phyloP scores from a whole-genome alignment of 1,140 invertebrate genomes.

The Bombus terrestris region DNA sequence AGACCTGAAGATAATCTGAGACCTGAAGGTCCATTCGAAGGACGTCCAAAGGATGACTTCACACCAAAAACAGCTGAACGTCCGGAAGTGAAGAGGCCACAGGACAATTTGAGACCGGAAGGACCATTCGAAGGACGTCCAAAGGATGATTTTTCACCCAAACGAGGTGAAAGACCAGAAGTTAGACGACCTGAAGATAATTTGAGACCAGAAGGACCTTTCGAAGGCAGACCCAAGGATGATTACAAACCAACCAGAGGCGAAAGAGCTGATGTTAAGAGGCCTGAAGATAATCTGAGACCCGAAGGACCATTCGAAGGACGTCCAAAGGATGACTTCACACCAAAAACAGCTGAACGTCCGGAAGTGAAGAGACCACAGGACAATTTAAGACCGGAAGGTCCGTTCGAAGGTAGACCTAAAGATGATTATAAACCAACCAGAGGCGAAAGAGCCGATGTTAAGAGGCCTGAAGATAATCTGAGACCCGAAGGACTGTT shows the following conservation, averaged over 20 bases:
- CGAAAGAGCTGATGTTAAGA: slow-evolving; percentile 82
- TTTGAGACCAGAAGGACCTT: slow-evolving; percentile 82
- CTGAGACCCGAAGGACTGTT: slow-evolving; percentile 87
- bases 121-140: slow-evolving; percentile 82
- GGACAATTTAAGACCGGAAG: slow-evolving; percentile 83
- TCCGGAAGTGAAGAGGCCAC: slow-evolving; percentile 66
- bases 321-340: slow-evolving; percentile 78
- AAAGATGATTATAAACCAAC: too few relatives aligned
- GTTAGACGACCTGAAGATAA: slow-evolving; percentile 66
- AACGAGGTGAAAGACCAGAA: slow-evolving; percentile 56
- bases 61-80: too few relatives aligned
- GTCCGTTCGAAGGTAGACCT: slow-evolving; percentile 77
- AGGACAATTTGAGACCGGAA: slow-evolving; percentile 84
- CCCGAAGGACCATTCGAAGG: slow-evolving; percentile 84
- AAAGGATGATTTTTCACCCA: slow-evolving; percentile 64
- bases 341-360: slow-evolving; percentile 75
- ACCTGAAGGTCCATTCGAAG: too few relatives aligned
- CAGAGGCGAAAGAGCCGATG: slow-evolving; percentile 81
- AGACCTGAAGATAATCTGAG: neutral
- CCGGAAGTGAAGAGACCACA: slow-evolving; percentile 65
- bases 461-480: slow-evolving; percentile 84
- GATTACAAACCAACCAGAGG: slow-evolving; percentile 79
- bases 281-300: slow-evolving; percentile 83
- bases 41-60: too few relatives aligned
- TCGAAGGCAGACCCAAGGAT: slow-evolving; percentile 79